phyloP scores from a whole-genome alignment of 1,140 invertebrate species.

The Babylonia areolata region DNA sequence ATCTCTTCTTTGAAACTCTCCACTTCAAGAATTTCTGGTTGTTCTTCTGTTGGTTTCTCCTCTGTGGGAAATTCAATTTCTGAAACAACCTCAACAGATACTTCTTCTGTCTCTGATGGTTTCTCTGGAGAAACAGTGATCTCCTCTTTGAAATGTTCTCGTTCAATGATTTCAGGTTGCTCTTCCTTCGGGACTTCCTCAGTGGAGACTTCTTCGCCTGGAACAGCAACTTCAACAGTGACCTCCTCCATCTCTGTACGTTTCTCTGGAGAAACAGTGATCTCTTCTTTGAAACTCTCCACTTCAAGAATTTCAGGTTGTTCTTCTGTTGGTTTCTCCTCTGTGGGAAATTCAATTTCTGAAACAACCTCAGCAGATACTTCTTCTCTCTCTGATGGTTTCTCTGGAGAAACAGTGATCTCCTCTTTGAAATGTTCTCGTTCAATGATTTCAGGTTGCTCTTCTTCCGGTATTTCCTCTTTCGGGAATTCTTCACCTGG shows the following conservation, averaged over 20 bases:
- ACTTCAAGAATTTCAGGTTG: constrained; percentile 34
- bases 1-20: constrained; percentile 42
- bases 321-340: not conserved
- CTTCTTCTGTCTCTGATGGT: constrained; percentile 26
- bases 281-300: constrained; percentile 39
- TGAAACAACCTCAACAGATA: constrained; percentile 11
- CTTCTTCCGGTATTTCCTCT: constrained; percentile 36
- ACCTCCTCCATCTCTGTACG: constrained; percentile 34
- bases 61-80: constrained; percentile 43
- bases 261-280: constrained; percentile 38
- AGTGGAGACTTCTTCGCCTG: constrained; percentile 16
- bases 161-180: constrained; percentile 39
- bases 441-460: constrained; percentile 17
- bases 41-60: constrained; percentile 49
- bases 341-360: too few relatives aligned
- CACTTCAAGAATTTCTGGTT: constrained; percentile 22
- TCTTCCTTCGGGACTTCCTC: constrained; percentile 36
- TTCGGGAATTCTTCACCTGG: not conserved
- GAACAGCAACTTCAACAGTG: constrained; percentile 16
- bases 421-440: constrained; percentile 19
- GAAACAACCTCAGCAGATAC: not conserved
- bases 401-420: constrained; percentile 19
- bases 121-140: constrained; percentile 32
- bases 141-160: constrained; percentile 47
- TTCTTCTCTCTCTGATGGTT: constrained; percentile 25